Evolutionary conservation across 2,797 vertebrate genomes (phyloP).

Genomic region (Muscicapa comitata): DNA sequence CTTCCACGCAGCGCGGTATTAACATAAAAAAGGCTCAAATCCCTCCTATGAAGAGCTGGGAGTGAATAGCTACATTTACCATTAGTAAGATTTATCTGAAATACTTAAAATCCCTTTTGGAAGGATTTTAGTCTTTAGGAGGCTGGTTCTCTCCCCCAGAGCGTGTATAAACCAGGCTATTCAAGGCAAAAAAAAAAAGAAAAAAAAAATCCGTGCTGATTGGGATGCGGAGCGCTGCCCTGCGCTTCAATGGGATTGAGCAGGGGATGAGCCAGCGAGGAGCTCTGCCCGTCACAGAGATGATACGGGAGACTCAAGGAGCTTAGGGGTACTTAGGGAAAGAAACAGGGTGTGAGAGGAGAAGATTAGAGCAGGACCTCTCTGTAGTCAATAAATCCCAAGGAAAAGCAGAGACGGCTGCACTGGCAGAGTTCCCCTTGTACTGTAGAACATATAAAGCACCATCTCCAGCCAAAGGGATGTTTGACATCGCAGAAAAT

Average conservation of each 20-base stretch:
- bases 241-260: not conserved
- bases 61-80: constrained; percentile 11
- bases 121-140: constrained; percentile 27
- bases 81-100: constrained; percentile 20
- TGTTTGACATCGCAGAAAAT: not conserved
- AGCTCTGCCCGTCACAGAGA: constrained; percentile 9
- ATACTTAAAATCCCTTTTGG: constrained; percentile 14
- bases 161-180: not conserved
- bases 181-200: not conserved
- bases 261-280: not conserved
- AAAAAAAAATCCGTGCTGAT: not conserved
- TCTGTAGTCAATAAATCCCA: constrained; percentile 16
- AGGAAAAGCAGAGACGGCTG: not conserved
- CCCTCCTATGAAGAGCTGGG: not conserved
- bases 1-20: not conserved
- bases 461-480: not conserved
- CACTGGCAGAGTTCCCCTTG: not conserved
- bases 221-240: not conserved
- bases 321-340: constrained; percentile 33
- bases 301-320: not conserved
- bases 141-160: not conserved
- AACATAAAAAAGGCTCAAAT: not conserved
- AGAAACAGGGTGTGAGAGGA: constrained; percentile 16
- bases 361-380: constrained; percentile 28
- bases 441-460: not conserved